Evolutionary conservation across 2,888 invertebrate species (phyloP).

Genomic region (Fragum sueziense): DNA sequence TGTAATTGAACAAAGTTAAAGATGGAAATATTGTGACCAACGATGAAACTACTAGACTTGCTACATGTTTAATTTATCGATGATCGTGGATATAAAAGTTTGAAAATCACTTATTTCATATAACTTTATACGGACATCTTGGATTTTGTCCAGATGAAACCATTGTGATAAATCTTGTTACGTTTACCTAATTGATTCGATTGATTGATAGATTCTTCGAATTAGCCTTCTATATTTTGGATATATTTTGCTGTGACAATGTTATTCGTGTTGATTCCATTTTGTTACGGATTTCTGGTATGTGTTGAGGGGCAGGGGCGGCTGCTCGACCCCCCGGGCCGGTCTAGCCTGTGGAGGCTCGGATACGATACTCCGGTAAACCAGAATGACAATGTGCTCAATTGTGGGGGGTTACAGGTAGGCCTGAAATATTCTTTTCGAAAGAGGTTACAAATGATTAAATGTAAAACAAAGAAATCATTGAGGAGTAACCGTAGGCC

Average conservation of each 20-base stretch:
- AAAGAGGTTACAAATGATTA: too few relatives aligned
- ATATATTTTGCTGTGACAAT: not conserved
- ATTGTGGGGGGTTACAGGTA: conserved; percentile 56
- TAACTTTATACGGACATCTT: not conserved
- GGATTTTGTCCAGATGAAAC: not conserved
- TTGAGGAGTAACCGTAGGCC: too few relatives aligned
- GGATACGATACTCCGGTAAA: conserved; percentile 53
- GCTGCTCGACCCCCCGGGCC: conserved; percentile 49
- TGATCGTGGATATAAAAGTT: not conserved
- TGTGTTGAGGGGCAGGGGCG: conserved; percentile 50
- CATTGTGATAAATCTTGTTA: not conserved
- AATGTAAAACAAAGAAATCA: too few relatives aligned
- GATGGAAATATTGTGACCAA: too few relatives aligned
- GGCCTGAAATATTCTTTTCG: not conserved
- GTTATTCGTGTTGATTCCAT: not conserved
- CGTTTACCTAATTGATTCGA: not conserved
- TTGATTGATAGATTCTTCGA: not conserved
- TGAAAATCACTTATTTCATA: not conserved
- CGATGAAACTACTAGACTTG: too few relatives aligned
- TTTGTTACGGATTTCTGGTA: not conserved
- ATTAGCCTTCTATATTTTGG: not conserved
- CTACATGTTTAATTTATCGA: not conserved
- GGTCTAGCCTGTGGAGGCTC: conserved; percentile 53
- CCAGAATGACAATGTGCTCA: conserved; percentile 49
- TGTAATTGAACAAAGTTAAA: too few relatives aligned